phyloP scores from a whole-genome alignment of 2,113 vertebrate genomes.

The Oryctolagus cuniculus region DNA sequence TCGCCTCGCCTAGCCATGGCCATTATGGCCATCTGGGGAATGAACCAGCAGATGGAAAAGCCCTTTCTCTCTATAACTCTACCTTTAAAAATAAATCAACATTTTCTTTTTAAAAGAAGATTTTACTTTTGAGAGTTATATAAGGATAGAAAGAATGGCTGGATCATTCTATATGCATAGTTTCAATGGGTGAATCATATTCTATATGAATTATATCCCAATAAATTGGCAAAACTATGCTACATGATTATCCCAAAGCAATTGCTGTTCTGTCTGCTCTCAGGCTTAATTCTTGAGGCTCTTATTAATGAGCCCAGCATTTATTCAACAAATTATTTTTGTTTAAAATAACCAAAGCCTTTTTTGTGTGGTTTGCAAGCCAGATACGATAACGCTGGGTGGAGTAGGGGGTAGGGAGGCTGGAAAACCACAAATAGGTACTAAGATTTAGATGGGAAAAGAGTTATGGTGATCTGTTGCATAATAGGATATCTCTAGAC shows the following conservation, averaged over 20 bases:
- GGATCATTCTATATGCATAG: not conserved
- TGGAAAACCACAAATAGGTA: too few relatives aligned
- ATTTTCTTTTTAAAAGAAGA: too few relatives aligned
- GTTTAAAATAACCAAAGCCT: not conserved
- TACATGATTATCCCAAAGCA: too few relatives aligned
- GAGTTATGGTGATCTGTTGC: too few relatives aligned
- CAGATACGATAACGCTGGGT: not conserved
- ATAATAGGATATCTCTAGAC: too few relatives aligned
- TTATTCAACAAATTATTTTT: conserved; percentile 2
- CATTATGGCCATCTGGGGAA: too few relatives aligned
- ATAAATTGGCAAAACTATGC: not conserved
- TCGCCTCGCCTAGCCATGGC: too few relatives aligned
- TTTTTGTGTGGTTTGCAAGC: not conserved
- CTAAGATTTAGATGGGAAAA: too few relatives aligned
- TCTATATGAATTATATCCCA: not conserved
- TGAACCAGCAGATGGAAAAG: too few relatives aligned
- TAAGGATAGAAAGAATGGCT: not conserved
- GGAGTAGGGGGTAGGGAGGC: too few relatives aligned
- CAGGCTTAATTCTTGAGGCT: not conserved
- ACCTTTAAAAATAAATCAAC: too few relatives aligned
- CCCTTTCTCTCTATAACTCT: too few relatives aligned
- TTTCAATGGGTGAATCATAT: not conserved
- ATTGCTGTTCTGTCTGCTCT: not conserved
- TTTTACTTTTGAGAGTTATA: not conserved
- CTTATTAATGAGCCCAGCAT: not conserved